A percentile compares a stretch with the other conserved stretches of the same genome.
Conservation (phyloP, 2,797 vertebrate species). For the Ispidina picta region DNA sequence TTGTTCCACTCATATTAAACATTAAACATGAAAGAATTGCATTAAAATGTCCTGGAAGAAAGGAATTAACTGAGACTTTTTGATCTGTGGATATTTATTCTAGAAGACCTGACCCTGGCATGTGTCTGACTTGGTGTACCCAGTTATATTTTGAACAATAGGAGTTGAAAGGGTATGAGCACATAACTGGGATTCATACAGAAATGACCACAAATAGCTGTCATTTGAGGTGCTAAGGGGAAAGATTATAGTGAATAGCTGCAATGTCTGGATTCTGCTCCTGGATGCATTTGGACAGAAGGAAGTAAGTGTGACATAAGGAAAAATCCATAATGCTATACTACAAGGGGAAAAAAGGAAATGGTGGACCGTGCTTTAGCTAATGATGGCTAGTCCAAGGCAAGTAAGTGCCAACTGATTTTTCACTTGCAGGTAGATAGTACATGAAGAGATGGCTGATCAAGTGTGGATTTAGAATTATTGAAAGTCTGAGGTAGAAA, state of each 20-base stretch:
- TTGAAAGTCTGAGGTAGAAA: not conserved
- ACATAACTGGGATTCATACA: slow-evolving; percentile 1
- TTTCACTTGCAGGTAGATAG: not conserved
- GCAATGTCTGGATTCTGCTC: not conserved
- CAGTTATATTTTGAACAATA: slow-evolving; percentile 58
- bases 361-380: not conserved
- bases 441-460: not conserved
- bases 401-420: not conserved
- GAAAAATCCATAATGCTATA: fast-evolving
- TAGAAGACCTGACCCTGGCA: not conserved
- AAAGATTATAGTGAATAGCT: not conserved
- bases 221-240: not conserved
- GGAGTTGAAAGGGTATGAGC: not conserved
- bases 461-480: not conserved
- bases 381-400: not conserved
- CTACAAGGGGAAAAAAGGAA: not conserved
- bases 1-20: slow-evolving; percentile 68
- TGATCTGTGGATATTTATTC: slow-evolving; percentile 10
- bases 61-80: slow-evolving; percentile 21
- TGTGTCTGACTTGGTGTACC: slow-evolving; percentile 34
- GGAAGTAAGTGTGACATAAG: not conserved
- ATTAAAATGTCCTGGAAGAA: not conserved
- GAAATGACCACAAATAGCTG: not conserved
- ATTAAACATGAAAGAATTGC: slow-evolving; percentile 64
- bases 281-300: not conserved